Base-by-base conservation (phyloP, 2,888 invertebrate genomes). In the Morpho deidamia region DNA sequence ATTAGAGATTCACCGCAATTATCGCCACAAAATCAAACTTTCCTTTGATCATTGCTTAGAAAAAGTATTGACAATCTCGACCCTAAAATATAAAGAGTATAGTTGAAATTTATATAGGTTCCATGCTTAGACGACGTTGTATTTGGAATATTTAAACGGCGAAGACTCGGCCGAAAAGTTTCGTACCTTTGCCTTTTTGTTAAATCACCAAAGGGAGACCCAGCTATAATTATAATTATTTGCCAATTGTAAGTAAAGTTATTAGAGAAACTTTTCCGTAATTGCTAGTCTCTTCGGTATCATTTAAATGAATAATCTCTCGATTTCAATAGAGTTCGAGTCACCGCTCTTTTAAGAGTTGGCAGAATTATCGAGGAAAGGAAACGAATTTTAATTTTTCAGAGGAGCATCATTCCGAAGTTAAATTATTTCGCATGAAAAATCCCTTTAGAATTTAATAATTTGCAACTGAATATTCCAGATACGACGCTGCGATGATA, bases 1-100 rank as follows among this genome's bases (percentile, higher is more conserved):
- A 89, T 89, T 88, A 88, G 83, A 84, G 88, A 88, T 87, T 84
- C 83, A 74, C 89, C 88, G 80, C 88, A 88, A 88, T 89, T 89
- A 88, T 89, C 86, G 76, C 86, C 83, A 75, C 83, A 81, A 85
- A 88, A 89, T 87, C 87, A 85, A 87, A 86, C 84, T 83, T 78
- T 68, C 71, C 81, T 88, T 87, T 86, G 85, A 88, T 88, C 84
- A 74, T 79, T 81, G 78, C 80, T 78, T 72, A 66, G 50, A 65
- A 68, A 72, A 73, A 70, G 57, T 59, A 59, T 63, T 61, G 59
- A 47, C 49, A 79, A 74, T 75, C 71, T 76, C 64, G 65, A 76
- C 73, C 72, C 69, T 81, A 78, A 45, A 34, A 0, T 35, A 44
- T 53, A 44, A 8, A 56, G 10, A 52, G 65, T 73, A 83, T 63